These are phyloP conservation scores for Anolis sagrei DNA, from an alignment of 2,113 vertebrate species.

Conservation along the genomic window DNA sequence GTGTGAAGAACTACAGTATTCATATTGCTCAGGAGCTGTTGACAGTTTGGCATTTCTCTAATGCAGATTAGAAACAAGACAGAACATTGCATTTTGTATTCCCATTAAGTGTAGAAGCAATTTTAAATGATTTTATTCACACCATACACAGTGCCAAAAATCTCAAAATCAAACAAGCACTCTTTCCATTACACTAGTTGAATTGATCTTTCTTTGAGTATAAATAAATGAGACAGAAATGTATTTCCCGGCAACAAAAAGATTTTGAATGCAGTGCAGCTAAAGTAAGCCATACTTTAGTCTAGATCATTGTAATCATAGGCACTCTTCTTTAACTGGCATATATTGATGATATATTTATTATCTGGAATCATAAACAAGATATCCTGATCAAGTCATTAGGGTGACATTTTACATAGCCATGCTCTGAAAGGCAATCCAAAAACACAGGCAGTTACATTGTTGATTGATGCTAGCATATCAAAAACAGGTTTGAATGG, in stretches of 20 bases:
- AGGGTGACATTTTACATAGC: too few relatives aligned
- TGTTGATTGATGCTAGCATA: too few relatives aligned
- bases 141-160: constrained; percentile 54
- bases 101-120: constrained; percentile 59
- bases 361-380: not conserved
- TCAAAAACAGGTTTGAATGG: too few relatives aligned
- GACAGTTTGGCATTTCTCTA: constrained; percentile 76
- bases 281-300: not conserved
- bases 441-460: too few relatives aligned
- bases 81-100: constrained; percentile 63
- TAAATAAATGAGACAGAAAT: constrained; percentile 4
- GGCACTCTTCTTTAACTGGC: not conserved
- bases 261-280: not conserved
- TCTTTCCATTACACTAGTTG: constrained; percentile 28
- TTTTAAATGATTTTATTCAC: constrained; percentile 66
- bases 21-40: constrained; percentile 65
- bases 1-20: constrained; percentile 74
- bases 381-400: too few relatives aligned
- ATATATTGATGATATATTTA: not conserved
- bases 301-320: not conserved
- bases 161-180: constrained; percentile 45
- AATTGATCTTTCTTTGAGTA: constrained; percentile 15
- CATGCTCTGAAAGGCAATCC: too few relatives aligned
- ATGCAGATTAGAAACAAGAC: constrained; percentile 76
- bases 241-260: not conserved